Base-by-base conservation (phyloP, 2,888 invertebrate species). In the Polyploca ridens region DNA sequence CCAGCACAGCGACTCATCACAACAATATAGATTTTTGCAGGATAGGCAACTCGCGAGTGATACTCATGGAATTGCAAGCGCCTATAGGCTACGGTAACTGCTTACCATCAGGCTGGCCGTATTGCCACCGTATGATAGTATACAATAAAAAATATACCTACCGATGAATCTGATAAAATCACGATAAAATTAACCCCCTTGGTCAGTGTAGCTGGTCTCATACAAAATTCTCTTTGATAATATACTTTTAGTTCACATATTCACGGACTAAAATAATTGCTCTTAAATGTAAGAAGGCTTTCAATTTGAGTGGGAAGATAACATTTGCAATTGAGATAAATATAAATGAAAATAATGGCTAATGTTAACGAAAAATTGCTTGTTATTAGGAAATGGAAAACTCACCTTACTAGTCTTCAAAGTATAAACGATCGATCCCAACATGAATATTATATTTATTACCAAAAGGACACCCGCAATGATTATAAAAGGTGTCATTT, bases 381-480 rank as follows among this genome's bases (percentile, higher is more conserved):
- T 16, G 14, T 14, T 10, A 27, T 33, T 19, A 62, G 65, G n/a
- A 63, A 13, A 64, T 11, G 33, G 68, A 68, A 14, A 11, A 68
- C 71, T 72, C 70, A 87, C 87, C 82, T 79, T 79, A 38, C 54
- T 66, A 46, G 74, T 71, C 57, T 67, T 72, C n/a, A 81, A 4
- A 1, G 87, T 82, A 46, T 83, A 82, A 27, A 80, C 11, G 5
- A 88, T 58, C 3, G 87, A 75, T 58, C 74, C 71, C 58, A 72
- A 7, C n/a, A 88, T 68, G 69, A 88, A 88, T 44, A 83, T 0
- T 5, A 78, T 5, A 68, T 89, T 87, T 13, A 83, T n/a, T 5
- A 73, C 5, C 4, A 86, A 66, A 62, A 83, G 41, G 13, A 78
- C 63, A 49, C 64, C 10, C 8, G 83, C 82, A 14, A 87, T 65